Evolutionary conservation across 2,797 vertebrate species (phyloP), one percentile per base, ranked within the genome.

Genomic region (Phalanger gymnotis): DNA sequence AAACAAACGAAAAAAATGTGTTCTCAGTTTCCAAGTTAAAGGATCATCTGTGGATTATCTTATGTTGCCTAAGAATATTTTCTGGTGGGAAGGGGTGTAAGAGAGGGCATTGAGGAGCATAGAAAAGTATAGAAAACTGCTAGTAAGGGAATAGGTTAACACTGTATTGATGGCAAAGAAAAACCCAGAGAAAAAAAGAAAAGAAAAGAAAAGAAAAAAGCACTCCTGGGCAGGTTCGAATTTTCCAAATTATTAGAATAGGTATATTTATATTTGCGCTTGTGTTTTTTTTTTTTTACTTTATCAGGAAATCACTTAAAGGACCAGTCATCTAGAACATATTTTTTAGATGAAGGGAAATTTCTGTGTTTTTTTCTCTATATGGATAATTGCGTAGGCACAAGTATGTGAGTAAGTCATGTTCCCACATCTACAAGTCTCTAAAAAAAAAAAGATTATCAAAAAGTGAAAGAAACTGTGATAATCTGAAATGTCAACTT

Each of bases 51-150:
- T 61, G n/a, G n/a, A n/a, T n/a, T n/a, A n/a, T 25, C 73, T 22
- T 87, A 91, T 94, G 47, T 90, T 92, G 91, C 11, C 28, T 47
- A 94, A 40, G 30, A 92, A 89, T 58, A 95, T 93, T 96, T 96
- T 92, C 11, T 95, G 56, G 55, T 93, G 61, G 92, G 87, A 95
- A 96, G 94, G 66, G 40, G 61, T 94, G 31, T 92, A 0, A 81
- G 51, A 94, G 91, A 96, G 94, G n/a, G 53, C 54, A 92, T 94
- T 95, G 52, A 19, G 9, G 57, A 90, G 40, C 94, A 47, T 93
- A 81, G 90, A 95, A 2, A 58, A 47, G 40, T 51, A 87, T 12
- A 47, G 40, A 47, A 51, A 87, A 51, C 40, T 51, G 22, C 9
- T 25, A 51, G 40, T 11, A 25, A 47, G 10, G 40, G 73, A 10